Percentiles rank a stretch among this genome's conserved stretches.
Conservation (phyloP, 2,113 vertebrate genomes). For the Empidonax alnorum region DNA sequence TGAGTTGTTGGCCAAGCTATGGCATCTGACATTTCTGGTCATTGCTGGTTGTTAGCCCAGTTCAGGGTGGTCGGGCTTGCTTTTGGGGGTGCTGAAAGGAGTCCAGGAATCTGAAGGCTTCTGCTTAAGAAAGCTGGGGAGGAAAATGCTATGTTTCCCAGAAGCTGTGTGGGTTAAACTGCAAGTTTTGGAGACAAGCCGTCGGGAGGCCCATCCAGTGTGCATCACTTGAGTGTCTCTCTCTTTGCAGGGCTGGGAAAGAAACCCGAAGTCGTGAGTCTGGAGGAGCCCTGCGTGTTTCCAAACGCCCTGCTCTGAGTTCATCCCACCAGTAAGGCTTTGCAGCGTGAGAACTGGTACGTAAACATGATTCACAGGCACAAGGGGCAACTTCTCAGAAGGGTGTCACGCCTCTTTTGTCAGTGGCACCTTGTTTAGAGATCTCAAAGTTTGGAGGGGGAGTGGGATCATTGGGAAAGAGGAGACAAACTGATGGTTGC, state of each 20-base stretch:
- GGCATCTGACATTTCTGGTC: not conserved
- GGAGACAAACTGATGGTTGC: not conserved
- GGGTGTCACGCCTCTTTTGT: not conserved
- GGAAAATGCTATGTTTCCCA: not conserved
- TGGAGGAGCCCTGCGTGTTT: not conserved
- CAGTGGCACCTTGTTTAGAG: not conserved
- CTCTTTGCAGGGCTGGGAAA: constrained; percentile 28
- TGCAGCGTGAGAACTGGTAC: not conserved
- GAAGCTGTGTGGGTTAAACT: constrained; percentile 17
- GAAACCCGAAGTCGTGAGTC: constrained; percentile 4
- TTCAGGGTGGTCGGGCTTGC: not conserved
- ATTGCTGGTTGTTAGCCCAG: not conserved
- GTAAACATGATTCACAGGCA: not conserved
- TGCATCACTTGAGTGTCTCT: not conserved
- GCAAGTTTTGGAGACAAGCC: not conserved
- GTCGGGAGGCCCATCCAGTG: not conserved
- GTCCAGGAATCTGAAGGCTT: not conserved
- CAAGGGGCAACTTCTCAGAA: not conserved
- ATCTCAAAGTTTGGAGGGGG: rapidly evolving
- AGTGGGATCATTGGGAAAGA: not conserved
- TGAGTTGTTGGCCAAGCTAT: not conserved
- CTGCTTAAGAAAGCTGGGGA: not conserved
- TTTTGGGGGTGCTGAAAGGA: not conserved
- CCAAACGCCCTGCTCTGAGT: not conserved
- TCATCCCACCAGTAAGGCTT: not conserved